Base-by-base conservation (phyloP, 2,888 invertebrate genomes). In the Oconnorella tubifera region DNA sequence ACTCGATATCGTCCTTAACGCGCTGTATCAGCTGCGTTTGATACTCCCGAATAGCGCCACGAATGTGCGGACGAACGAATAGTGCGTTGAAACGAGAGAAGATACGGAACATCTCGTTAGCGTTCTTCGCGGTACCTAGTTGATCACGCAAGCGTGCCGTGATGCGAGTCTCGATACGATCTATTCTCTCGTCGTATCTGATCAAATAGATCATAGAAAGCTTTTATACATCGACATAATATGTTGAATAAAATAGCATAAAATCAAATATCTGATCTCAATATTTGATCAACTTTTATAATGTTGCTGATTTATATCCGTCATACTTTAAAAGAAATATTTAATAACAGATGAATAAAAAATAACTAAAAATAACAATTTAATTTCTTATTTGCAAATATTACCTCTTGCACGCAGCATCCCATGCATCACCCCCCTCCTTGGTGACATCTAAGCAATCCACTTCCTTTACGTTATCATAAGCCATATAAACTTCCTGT, bases 61-160 rank as follows among this genome's bases (percentile, higher is more conserved):
- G 88, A 79, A 99, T 99, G 83, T 99, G 98, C 1, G 97, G 98
- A 6, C 99, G 88, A 10, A 99, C 96, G 84, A 99, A 99, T 59
- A 99, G 85, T 0, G 98, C 98, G 83, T 99, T 99, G 85, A 98
- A 99, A 25, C 98, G 89, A 0, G 96, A 96, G 84, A 86, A 87
- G 76, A 99, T 99, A 64, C 96, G 87, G 85, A 99, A 99, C 99
- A 99, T 99, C 73, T 99, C 99, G 80, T 98, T 98, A 27, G 99
- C 99, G 84, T 98, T 98, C 84, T 96, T 96, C 0, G 99, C 98
- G 0, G 95, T 96, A 60, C 97, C 98, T 48, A 99, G 86, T 82
- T 99, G 98, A 83, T 99, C 98, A 65, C 98, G 88, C 3, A 99
- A 86, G 80, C 96, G 92, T 0, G 97, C 94, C 0, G 99, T 99